A percentile compares a stretch with the other conserved stretches of the same genome.
phyloP scores from a whole-genome alignment of 1,140 invertebrate genomes.

The Drosophila sechellia region DNA sequence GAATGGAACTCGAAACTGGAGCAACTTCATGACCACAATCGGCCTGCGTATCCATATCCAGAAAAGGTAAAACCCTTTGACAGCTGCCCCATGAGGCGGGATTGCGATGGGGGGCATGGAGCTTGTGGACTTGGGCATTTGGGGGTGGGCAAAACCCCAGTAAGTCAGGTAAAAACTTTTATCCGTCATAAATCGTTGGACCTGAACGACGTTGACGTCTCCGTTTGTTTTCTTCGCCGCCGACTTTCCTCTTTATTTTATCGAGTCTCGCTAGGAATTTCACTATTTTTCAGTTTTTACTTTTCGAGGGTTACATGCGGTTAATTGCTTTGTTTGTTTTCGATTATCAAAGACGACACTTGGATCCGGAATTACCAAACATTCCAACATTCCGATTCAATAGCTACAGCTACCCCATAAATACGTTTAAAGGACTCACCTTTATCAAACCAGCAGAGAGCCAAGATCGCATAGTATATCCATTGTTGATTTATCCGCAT shows the following conservation, averaged over 20 bases:
- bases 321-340: conserved; percentile 79
- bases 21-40: conserved; percentile 46
- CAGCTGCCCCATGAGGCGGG: conserved; percentile 24
- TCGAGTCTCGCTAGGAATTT: conserved; percentile 65
- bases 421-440: conserved; percentile 6
- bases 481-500: conserved; percentile 62
- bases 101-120: neutral
- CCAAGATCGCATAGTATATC: conserved; percentile 41
- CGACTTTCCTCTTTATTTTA: conserved; percentile 55
- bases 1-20: conserved; percentile 70
- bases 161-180: conserved; percentile 75
- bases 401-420: conserved; percentile 1
- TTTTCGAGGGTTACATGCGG: conserved; percentile 55
- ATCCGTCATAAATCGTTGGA: conserved; percentile 79
- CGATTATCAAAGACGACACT: conserved; percentile 40
- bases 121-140: neutral
- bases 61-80: conserved; percentile 31
- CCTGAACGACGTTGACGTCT: conserved; percentile 74
- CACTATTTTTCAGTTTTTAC: conserved; percentile 70
- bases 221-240: conserved; percentile 18
- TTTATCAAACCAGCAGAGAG: conserved; percentile 35
- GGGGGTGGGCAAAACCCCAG: conserved; percentile 10
- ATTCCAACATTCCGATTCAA: neutral
- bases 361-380: conserved; percentile 20
- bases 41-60: conserved; percentile 23